A percentile compares a stretch with the other conserved stretches of the same genome.
phyloP scores from a whole-genome alignment of 2,113 vertebrate genomes.

The Hemichromis elongatus region DNA sequence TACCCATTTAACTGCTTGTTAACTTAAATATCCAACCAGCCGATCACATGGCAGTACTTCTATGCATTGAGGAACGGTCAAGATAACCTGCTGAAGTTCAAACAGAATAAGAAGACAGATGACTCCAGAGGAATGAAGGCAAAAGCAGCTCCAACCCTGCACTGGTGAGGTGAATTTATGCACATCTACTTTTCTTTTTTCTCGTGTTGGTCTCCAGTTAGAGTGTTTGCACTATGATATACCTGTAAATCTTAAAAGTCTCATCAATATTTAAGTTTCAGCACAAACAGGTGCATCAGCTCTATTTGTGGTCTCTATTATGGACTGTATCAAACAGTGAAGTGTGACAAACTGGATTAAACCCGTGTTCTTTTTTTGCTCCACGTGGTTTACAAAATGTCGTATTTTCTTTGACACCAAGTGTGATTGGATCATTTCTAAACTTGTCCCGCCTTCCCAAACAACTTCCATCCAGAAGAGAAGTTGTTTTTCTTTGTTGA shows the following conservation, averaged over 20 bases:
- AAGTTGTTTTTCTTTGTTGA: background rate
- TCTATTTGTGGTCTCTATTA: background rate
- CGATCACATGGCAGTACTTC: background rate
- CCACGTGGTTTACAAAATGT: background rate
- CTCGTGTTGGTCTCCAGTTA: background rate
- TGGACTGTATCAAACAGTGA: background rate
- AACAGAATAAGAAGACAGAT: too few relatives aligned
- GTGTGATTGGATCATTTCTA: background rate
- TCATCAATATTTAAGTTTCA: background rate
- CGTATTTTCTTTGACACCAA: background rate
- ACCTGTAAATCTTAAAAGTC: too few relatives aligned
- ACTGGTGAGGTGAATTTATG: background rate
- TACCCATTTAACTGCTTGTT: background rate
- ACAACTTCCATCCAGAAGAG: background rate
- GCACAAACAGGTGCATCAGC: background rate
- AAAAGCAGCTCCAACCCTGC: background rate
- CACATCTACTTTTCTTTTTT: background rate
- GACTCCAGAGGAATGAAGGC: background rate
- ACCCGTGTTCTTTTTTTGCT: background rate
- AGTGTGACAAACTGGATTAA: background rate
- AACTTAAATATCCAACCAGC: background rate
- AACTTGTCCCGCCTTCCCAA: background rate
- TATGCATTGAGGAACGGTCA: background rate
- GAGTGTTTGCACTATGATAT: background rate
- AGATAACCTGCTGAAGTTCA: too few relatives aligned